These are phyloP conservation scores for Heterochromis multidens DNA, from an alignment of 2,113 vertebrate genomes.

Conservation along the genomic window DNA sequence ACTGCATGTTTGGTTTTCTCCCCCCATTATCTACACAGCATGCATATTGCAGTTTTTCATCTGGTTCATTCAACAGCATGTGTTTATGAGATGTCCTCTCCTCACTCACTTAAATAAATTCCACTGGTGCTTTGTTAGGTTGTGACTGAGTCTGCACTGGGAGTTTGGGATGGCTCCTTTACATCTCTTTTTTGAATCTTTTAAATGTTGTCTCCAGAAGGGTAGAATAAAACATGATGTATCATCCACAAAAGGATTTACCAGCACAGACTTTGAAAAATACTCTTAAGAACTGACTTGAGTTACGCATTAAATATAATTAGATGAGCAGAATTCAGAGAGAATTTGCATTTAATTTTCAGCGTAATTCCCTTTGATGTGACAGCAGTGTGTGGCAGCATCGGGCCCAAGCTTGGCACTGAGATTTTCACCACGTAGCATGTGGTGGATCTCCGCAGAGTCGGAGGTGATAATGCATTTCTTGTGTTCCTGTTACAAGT, in stretches of 20 bases:
- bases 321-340: conserved; percentile 34
- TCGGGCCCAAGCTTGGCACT: conserved; percentile 6
- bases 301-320: conserved; percentile 52
- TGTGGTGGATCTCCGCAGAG: conserved; percentile 11
- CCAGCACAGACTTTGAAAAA: conserved; percentile 1
- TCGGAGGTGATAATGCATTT: conserved; percentile 68
- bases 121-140: conserved; percentile 29
- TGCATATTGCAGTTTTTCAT: conserved; percentile 42
- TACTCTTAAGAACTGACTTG: conserved; percentile 1
- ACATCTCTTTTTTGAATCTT: conserved; percentile 48
- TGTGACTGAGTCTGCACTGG: conserved; percentile 1
- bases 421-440: conserved; percentile 20
- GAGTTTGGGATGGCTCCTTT: conserved; percentile 16
- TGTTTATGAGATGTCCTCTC: conserved; percentile 30
- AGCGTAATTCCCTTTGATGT: conserved; percentile 40
- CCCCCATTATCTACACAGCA: conserved; percentile 34
- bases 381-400: conserved; percentile 4
- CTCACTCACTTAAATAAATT: conserved; percentile 26
- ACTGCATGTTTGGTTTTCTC: conserved; percentile 13
- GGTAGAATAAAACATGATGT: conserved; percentile 52
- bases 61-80: conserved; percentile 35
- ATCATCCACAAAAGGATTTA: conserved; percentile 32
- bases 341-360: conserved; percentile 46
- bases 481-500: conserved; percentile 63
- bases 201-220: conserved; percentile 40